A percentile compares a stretch with the other conserved stretches of the same genome.
Conservation (phyloP, 2,113 vertebrate species). For the Tringa solitaria region DNA sequence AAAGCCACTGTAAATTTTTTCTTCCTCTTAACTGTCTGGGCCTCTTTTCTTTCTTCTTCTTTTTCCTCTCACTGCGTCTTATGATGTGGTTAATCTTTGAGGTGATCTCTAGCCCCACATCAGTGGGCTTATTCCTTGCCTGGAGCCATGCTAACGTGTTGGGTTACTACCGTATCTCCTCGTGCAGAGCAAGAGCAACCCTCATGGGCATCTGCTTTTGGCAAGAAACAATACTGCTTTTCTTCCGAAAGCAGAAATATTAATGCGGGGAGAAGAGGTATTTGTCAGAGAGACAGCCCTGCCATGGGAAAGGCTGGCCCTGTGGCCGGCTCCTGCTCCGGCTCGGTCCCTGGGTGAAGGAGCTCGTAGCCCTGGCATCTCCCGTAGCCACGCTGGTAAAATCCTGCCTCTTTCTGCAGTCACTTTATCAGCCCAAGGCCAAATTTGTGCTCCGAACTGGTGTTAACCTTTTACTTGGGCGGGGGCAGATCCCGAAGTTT, state of each 20-base stretch:
- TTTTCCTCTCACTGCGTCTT: not conserved
- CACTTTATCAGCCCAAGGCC: not conserved
- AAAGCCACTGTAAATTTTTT: not conserved
- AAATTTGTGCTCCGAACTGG: accelerated
- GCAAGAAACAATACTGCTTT: not conserved
- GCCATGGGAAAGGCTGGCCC: not conserved
- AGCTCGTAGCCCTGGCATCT: not conserved
- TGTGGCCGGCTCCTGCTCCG: not conserved
- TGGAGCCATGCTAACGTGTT: not conserved
- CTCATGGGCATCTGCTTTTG: not conserved
- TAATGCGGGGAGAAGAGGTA: not conserved
- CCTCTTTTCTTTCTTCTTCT: not conserved
- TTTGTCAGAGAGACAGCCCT: not conserved
- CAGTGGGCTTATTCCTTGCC: not conserved
- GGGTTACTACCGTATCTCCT: not conserved
- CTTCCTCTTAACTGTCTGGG: not conserved
- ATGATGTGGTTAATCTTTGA: not conserved
- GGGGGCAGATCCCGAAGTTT: not conserved
- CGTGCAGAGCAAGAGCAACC: not conserved
- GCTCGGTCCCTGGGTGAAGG: not conserved
- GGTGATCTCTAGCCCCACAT: not conserved
- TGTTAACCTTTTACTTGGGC: not conserved
- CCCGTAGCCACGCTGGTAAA: accelerated
- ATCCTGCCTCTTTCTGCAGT: not conserved
- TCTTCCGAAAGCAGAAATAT: not conserved